These are phyloP conservation scores for Epizoanthus stellaris DNA, from an alignment of 92 coral and sea anemone species.

Conservation along the genomic window DNA sequence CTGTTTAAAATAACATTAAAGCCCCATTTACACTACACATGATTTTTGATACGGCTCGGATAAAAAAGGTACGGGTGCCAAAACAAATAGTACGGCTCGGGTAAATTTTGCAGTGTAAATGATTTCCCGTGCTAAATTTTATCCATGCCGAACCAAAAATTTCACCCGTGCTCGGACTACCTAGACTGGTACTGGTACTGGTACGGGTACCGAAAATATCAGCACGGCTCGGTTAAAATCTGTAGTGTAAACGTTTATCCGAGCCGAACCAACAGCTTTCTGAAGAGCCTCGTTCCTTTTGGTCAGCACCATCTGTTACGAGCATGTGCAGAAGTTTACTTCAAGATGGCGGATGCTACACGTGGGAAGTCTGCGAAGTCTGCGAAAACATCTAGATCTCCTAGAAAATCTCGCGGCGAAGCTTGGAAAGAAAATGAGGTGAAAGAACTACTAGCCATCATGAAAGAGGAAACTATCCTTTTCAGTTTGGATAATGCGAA, in stretches of 20 bases:
- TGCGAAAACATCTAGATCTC: not conserved
- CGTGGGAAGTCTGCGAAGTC: not conserved
- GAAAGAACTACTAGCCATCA: conserved; percentile 40
- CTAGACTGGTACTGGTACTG: too few species aligned
- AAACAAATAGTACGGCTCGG: conserved; percentile 41
- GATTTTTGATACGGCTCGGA: too few species aligned
- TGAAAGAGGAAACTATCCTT: conserved; percentile 53
- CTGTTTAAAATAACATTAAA: too few species aligned
- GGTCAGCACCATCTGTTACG: conserved; percentile 40
- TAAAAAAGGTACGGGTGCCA: not conserved
- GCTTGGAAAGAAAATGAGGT: conserved; percentile 62
- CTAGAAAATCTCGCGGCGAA: conserved; percentile 25
- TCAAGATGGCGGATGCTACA: not conserved
- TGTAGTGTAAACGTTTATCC: conserved; percentile 56
- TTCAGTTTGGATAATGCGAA: conserved; percentile 56
- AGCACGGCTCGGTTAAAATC: conserved; percentile 52
- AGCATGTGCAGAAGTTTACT: too few species aligned
- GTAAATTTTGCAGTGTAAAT: conserved; percentile 56
- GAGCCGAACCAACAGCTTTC: conserved; percentile 46
- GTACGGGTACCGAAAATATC: conserved; percentile 32
- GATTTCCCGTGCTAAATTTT: conserved; percentile 33
- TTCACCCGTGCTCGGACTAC: conserved; percentile 56
- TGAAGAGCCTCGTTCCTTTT: conserved; percentile 42
- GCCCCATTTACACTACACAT: too few species aligned
- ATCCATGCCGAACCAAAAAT: conserved; percentile 42